phyloP scores from a whole-genome alignment of 2,888 invertebrate species.

The Coenonympha arcania region DNA sequence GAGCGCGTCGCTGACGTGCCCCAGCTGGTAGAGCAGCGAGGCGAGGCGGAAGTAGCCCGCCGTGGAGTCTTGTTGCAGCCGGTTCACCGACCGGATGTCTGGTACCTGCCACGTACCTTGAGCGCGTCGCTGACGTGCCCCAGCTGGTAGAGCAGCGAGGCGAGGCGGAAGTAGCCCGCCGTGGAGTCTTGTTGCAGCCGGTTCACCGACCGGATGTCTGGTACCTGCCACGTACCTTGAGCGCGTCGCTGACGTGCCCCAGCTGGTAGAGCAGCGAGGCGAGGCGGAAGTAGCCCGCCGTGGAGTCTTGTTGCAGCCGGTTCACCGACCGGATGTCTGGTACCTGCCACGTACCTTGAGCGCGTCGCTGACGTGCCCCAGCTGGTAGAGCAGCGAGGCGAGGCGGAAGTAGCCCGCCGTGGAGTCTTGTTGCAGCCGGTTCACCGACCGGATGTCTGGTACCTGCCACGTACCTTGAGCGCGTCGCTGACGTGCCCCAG shows the following conservation, averaged over 20 bases:
- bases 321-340: constrained; percentile 92
- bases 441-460: constrained; percentile 90
- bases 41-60: constrained; percentile 89
- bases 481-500: constrained; percentile 94
- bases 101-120: too few species aligned
- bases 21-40: constrained; percentile 88
- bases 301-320: constrained; percentile 93
- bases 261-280: constrained; percentile 88
- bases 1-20: constrained; percentile 92
- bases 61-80: constrained; percentile 93
- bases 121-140: constrained; percentile 94
- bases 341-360: too few species aligned
- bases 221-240: too few species aligned
- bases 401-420: constrained; percentile 89
- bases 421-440: constrained; percentile 93
- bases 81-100: constrained; percentile 92
- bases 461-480: too few species aligned
- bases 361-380: constrained; percentile 93
- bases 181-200: constrained; percentile 95
- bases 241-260: constrained; percentile 92
- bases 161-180: constrained; percentile 86
- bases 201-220: constrained; percentile 91
- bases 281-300: constrained; percentile 87
- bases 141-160: constrained; percentile 87
- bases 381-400: constrained; percentile 87